Conservation (phyloP, 2,113 vertebrate genomes). For the Pachycephala philippinensis region DNA sequence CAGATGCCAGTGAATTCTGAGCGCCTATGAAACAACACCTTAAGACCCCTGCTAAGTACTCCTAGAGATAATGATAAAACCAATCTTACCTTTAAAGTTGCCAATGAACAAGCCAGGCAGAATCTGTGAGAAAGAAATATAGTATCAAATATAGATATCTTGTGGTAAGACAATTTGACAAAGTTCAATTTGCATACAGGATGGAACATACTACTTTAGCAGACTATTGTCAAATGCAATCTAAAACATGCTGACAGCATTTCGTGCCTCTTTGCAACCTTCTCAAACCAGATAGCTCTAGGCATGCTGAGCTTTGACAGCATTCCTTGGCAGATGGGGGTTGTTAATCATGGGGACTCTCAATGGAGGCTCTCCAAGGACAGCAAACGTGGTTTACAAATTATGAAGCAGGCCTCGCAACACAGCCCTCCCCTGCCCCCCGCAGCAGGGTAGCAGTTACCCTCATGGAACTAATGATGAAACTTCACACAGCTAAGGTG, state of each 20-base stretch:
- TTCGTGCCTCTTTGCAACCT: neutral
- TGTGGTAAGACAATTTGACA: constrained; percentile 31
- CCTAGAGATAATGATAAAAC: neutral
- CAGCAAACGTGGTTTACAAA: neutral
- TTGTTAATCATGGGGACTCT: neutral
- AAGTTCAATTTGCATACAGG: constrained; percentile 50
- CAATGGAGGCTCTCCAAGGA: neutral
- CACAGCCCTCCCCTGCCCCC: neutral
- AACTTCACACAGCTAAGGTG: neutral
- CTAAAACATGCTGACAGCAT: neutral
- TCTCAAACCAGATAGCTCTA: neutral
- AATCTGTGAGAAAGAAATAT: constrained; percentile 80
- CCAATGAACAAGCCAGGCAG: constrained; percentile 92
- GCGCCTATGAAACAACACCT: neutral
- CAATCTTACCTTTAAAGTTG: constrained; percentile 89
- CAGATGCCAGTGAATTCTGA: neutral
- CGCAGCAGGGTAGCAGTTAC: neutral
- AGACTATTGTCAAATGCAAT: neutral
- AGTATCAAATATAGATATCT: constrained; percentile 62
- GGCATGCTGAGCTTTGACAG: neutral
- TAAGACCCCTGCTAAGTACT: neutral
- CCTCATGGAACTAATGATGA: constrained; percentile 2
- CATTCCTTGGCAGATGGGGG: neutral
- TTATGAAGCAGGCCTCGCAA: rapidly evolving
- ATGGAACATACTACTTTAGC: constrained; percentile 56